Base-by-base conservation (phyloP, 1,140 invertebrate species). In the Macrobrachium nipponense region DNA sequence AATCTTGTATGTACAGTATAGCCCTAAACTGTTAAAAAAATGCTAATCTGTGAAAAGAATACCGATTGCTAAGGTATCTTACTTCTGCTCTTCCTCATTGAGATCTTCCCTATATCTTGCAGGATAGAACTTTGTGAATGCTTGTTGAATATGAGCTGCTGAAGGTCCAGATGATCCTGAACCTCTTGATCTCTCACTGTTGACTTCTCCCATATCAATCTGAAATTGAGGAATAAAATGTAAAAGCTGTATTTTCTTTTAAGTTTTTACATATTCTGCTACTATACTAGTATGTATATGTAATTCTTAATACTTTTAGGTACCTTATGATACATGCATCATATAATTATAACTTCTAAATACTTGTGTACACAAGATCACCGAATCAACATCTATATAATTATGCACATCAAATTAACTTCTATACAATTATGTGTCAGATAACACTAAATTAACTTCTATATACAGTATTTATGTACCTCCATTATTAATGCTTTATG, bases 41-140 rank as follows among this genome's bases (percentile, higher is more conserved):
- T 36, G 27, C 27, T 36, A 36, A 4, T 36, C 12, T 51, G 51
- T 12, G 8, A 51, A 51, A 10, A n/a, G 18, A 76, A 64, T 76
- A 11, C 43, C 20, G 14, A 81, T 60, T 44, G 64, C 51, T 44
- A 66, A 79, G 59, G 27, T 78, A 17, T 90, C 91, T 89, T 90
- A 95, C 94, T 94, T 94, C 5, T 96, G 91, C 87, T 96, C 95
- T 82, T 97, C 96, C 83, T 94, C 92, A 79, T 93, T 94, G 18
- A 96, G 92, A n/a, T 94, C 95, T 70, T 96, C 95, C 61, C 95
- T 92, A 91, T 97, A 98, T 66, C 96, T 92, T 90, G 95, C 94
- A 0, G 97, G 97, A 92, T 97, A 98, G 92, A 98, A 98, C 91
- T 97, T 95, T 90, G 97, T 96, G 43, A 98, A 91, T 82, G 93